Conservation (phyloP, 2,113 vertebrate species). For the Scartelaos histophorus region DNA sequence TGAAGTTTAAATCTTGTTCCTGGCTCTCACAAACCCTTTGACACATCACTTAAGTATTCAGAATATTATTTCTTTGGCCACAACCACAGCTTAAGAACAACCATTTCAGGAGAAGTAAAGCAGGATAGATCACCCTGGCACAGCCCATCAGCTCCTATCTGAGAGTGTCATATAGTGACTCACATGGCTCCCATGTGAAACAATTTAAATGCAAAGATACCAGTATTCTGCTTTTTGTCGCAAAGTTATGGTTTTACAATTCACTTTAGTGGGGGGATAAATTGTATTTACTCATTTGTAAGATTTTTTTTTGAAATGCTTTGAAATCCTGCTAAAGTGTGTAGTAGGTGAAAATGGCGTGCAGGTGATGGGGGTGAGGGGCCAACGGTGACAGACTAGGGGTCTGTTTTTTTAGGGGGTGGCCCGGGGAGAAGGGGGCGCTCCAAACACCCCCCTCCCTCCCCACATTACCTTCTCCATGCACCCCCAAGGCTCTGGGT, state of each 20-base stretch:
- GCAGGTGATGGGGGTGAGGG: conserved; percentile 35
- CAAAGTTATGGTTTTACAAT: background rate
- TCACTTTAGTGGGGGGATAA: background rate
- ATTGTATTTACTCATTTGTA: too few species aligned
- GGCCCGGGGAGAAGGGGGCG: conserved; percentile 38
- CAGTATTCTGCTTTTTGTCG: too few species aligned
- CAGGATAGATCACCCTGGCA: too few species aligned
- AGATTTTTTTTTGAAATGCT: background rate
- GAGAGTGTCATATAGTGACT: too few species aligned
- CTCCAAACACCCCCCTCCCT: conserved; percentile 52
- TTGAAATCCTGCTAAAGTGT: conserved; percentile 9
- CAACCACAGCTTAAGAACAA: too few species aligned
- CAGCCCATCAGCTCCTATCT: too few species aligned
- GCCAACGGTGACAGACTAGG: conserved; percentile 49
- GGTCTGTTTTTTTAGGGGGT: conserved; percentile 65
- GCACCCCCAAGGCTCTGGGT: conserved; percentile 74
- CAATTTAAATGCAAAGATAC: too few species aligned
- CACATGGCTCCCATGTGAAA: too few species aligned
- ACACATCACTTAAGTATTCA: background rate
- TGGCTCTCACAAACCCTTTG: background rate
- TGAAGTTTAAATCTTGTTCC: too few species aligned
- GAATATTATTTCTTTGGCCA: too few species aligned
- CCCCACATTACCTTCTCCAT: conserved; percentile 47
- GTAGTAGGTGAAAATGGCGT: conserved; percentile 19
- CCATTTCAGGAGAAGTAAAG: too few species aligned